Conservation (phyloP, 2,888 invertebrate species). For the Lordiphosa andalusiaca region DNA sequence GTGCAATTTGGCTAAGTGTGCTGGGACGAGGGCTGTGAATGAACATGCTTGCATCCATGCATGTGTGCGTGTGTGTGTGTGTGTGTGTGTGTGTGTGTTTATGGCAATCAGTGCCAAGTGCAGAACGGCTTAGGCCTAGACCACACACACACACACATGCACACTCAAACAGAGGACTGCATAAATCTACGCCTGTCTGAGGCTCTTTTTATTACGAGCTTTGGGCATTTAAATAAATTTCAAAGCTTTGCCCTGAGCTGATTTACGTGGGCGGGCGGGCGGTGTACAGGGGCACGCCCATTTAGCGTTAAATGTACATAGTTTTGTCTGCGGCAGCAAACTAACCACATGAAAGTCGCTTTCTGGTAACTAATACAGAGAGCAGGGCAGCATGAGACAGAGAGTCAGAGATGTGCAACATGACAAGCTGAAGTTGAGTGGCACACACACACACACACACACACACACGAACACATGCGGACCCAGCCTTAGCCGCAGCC, state of each 20-base stretch:
- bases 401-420: slow-evolving; percentile 53
- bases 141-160: slow-evolving; percentile 39
- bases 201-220: slow-evolving; percentile 65
- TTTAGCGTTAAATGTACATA: slow-evolving; percentile 63
- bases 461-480: too few species aligned
- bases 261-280: slow-evolving; percentile 48
- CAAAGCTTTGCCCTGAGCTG: slow-evolving; percentile 58
- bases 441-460: slow-evolving; percentile 17
- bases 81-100: slow-evolving; percentile 4
- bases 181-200: slow-evolving; percentile 60
- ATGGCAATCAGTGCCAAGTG: slow-evolving; percentile 57
- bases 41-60: slow-evolving; percentile 45
- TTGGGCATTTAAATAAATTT: slow-evolving; percentile 73
- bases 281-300: slow-evolving; percentile 30
- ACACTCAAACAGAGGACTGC: slow-evolving; percentile 41
- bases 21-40: slow-evolving; percentile 45
- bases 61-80: slow-evolving; percentile 4
- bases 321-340: slow-evolving; percentile 52
- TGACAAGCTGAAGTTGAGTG: slow-evolving; percentile 62
- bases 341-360: slow-evolving; percentile 67
- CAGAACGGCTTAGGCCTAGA: slow-evolving; percentile 52
- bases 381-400: slow-evolving; percentile 25
- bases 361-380: slow-evolving; percentile 38
- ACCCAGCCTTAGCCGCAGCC: slow-evolving; percentile 29
- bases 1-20: slow-evolving; percentile 71